Evolutionary conservation across 1,140 invertebrate genomes (phyloP).

Genomic region (Drosophila leontia): DNA sequence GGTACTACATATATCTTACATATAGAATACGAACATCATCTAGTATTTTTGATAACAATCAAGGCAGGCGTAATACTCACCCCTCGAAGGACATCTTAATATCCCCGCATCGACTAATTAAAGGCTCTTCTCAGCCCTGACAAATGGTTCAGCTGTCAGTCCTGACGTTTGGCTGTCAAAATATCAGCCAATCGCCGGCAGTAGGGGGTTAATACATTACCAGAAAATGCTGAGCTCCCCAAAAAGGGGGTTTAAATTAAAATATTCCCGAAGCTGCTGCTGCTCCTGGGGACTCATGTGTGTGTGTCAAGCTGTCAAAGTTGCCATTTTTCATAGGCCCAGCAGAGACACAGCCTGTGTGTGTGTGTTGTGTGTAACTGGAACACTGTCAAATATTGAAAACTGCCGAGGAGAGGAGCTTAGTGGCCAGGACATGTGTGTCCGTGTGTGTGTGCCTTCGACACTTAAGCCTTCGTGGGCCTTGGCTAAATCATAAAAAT

Average conservation of each 20-base stretch:
- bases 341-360: constrained; percentile 14
- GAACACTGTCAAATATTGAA: constrained; percentile 74
- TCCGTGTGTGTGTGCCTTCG: constrained; percentile 5
- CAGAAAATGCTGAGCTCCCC: not conserved
- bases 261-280: constrained; percentile 53
- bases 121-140: constrained; percentile 41
- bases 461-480: constrained; percentile 68
- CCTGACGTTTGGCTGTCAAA: constrained; percentile 78
- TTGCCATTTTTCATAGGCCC: constrained; percentile 74
- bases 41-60: constrained; percentile 21
- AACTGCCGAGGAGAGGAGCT: constrained; percentile 67
- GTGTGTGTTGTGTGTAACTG: constrained; percentile 13
- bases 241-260: constrained; percentile 55
- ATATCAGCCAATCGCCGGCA: constrained; percentile 60
- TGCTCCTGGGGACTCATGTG: constrained; percentile 20
- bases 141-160: constrained; percentile 77
- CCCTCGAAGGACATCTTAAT: constrained; percentile 17
- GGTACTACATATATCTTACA: not conserved
- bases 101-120: constrained; percentile 45
- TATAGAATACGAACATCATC: not conserved
- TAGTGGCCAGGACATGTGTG: constrained; percentile 63
- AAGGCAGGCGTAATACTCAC: not conserved
- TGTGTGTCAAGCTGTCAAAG: constrained; percentile 76
- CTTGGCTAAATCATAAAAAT: constrained; percentile 76
- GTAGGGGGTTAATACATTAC: constrained; percentile 15